Conservation (phyloP, 2,888 invertebrate species). For the Papilio elwesi region DNA sequence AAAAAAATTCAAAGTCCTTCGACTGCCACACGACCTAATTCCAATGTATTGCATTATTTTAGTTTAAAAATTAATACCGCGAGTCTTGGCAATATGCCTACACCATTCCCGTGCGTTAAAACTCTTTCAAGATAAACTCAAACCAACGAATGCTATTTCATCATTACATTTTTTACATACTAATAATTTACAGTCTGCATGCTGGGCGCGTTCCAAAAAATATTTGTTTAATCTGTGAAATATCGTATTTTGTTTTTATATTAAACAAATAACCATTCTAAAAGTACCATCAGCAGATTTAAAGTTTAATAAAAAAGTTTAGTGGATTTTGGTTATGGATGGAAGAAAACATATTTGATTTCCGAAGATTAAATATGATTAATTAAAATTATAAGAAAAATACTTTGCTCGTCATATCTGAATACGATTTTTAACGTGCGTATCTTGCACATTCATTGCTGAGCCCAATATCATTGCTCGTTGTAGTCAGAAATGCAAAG, state of each 20-base stretch:
- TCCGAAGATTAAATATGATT: not conserved
- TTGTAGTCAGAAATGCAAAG: too few relatives aligned
- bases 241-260: slow-evolving; percentile 34
- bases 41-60: slow-evolving; percentile 56
- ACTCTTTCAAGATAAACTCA: slow-evolving; percentile 42
- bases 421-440: too few relatives aligned
- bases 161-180: slow-evolving; percentile 39
- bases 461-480: too few relatives aligned
- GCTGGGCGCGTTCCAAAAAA: slow-evolving; percentile 40
- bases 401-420: too few relatives aligned
- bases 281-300: slow-evolving; percentile 23
- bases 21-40: slow-evolving; percentile 51
- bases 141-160: slow-evolving; percentile 34
- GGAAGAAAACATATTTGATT: not conserved
- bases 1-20: slow-evolving; percentile 18
- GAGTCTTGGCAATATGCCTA: slow-evolving; percentile 66
- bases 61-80: slow-evolving; percentile 58
- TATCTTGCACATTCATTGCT: too few relatives aligned
- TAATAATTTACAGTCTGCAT: slow-evolving; percentile 32
- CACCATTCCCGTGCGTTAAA: slow-evolving; percentile 50
- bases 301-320: slow-evolving; percentile 16
- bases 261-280: slow-evolving; percentile 29
- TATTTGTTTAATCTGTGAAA: slow-evolving; percentile 36
- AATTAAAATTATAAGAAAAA: not conserved
- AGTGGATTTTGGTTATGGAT: not conserved